Conservation (phyloP, 37 sponge, comb jelly and placozoan species). For the Chondrosia reniformis region DNA sequence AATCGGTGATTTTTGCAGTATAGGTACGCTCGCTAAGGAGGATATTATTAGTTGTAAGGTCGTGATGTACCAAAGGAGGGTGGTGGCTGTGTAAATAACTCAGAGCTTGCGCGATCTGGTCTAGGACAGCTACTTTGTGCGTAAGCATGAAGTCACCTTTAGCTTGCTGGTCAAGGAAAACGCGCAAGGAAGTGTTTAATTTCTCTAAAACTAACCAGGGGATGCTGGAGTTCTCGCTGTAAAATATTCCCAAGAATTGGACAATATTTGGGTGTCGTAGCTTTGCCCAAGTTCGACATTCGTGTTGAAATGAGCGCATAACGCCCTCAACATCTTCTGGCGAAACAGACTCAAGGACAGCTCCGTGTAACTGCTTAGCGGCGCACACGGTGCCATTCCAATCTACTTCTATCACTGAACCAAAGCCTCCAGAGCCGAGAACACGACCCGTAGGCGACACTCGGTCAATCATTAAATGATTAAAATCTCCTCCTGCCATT, state of each 20-base stretch:
- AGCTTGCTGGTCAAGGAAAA: not conserved
- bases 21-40: not conserved
- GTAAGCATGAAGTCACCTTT: not conserved
- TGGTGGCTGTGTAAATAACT: constrained; percentile 20
- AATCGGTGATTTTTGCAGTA: constrained; percentile 9
- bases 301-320: not conserved
- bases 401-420: not conserved
- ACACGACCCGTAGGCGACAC: not conserved
- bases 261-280: constrained; percentile 18
- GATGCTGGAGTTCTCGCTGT: not conserved
- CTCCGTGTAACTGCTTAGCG: not conserved
- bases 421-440: constrained; percentile 7
- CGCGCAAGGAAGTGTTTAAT: not conserved
- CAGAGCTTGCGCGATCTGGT: constrained; percentile 1
- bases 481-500: too few species aligned
- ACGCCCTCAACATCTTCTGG: not conserved
- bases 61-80: constrained; percentile 22
- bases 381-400: constrained; percentile 30
- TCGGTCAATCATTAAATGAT: not conserved
- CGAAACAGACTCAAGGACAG: not conserved
- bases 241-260: constrained; percentile 19
- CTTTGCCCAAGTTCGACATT: constrained; percentile 6
- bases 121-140: not conserved
- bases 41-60: constrained; percentile 12
- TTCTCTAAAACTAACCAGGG: constrained; percentile 22